These are phyloP conservation scores for Cheilinus undulatus DNA, from an alignment of 2,113 vertebrate species.

Conservation along the genomic window DNA sequence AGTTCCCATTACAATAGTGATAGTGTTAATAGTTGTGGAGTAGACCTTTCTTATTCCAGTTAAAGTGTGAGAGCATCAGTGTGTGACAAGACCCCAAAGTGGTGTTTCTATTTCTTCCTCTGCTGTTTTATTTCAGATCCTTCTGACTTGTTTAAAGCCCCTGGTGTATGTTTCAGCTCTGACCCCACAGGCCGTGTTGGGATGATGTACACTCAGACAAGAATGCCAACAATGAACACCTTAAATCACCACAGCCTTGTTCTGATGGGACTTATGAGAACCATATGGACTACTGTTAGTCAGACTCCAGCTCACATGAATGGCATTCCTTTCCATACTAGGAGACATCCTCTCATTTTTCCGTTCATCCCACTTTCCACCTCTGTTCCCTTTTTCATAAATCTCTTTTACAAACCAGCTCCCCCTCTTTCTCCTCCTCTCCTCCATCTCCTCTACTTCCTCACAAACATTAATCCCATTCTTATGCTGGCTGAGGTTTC, in stretches of 20 bases:
- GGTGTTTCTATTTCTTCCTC: slow-evolving; percentile 53
- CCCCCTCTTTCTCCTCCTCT: not conserved
- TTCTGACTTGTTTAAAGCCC: slow-evolving; percentile 20
- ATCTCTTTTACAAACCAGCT: slow-evolving; percentile 56
- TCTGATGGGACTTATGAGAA: slow-evolving; percentile 68
- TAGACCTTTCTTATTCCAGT: no score
- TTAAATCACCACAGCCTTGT: slow-evolving; percentile 69
- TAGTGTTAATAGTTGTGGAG: no score
- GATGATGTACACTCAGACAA: slow-evolving; percentile 65
- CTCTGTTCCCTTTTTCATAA: slow-evolving; percentile 51
- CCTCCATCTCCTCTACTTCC: slow-evolving; percentile 15
- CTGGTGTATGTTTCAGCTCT: slow-evolving; percentile 44
- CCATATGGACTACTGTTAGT: slow-evolving; percentile 68
- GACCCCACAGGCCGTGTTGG: slow-evolving; percentile 45
- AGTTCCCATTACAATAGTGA: not conserved
- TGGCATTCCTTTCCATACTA: slow-evolving; percentile 79
- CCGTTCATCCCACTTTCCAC: slow-evolving; percentile 41
- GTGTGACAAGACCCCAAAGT: slow-evolving; percentile 32
- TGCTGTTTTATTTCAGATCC: slow-evolving; percentile 59
- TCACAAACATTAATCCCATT: slow-evolving; percentile 53
- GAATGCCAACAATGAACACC: slow-evolving; percentile 74
- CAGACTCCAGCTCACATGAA: slow-evolving; percentile 65
- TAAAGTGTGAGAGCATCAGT: slow-evolving; percentile 4
- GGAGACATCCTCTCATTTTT: slow-evolving; percentile 52
- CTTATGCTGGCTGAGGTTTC: slow-evolving; percentile 32